phyloP scores from a whole-genome alignment of 1,140 invertebrate species.

The Acyrthosiphon pisum region DNA sequence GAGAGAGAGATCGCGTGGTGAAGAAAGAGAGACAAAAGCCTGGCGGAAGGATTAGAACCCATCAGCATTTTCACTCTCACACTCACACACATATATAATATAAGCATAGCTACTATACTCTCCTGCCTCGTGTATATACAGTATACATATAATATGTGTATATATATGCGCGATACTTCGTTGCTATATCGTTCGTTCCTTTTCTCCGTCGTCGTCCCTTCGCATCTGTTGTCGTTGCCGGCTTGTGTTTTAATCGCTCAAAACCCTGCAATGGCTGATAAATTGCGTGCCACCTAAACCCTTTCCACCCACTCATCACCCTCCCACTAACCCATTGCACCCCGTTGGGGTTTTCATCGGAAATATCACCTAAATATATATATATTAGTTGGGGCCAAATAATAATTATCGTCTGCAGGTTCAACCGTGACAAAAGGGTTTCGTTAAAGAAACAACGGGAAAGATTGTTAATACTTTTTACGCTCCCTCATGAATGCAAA shows the following conservation, averaged over 20 bases:
- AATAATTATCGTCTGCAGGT: slow-evolving; percentile 55
- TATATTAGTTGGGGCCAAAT: neutral
- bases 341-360: neutral
- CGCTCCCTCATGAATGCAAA: slow-evolving; percentile 43
- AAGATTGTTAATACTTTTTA: slow-evolving; percentile 55
- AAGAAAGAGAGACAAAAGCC: slow-evolving; percentile 50
- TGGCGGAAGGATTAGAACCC: slow-evolving; percentile 51
- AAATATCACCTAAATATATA: slow-evolving; percentile 15
- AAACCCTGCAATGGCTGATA: slow-evolving; percentile 49
- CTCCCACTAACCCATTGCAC: neutral
- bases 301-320: neutral
- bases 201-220: neutral
- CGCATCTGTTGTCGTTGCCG: neutral
- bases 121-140: neutral
- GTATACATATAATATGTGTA: neutral
- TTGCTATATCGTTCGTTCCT: slow-evolving; percentile 28
- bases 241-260: slow-evolving; percentile 54
- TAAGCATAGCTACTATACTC: neutral
- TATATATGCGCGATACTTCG: neutral
- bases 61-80: slow-evolving; percentile 44
- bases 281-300: slow-evolving; percentile 50
- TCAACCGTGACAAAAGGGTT: slow-evolving; percentile 48
- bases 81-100: neutral
- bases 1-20: neutral
- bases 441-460: slow-evolving; percentile 46